Evolutionary conservation across 2,888 invertebrate genomes (phyloP), one percentile per base, ranked within the genome.

Genomic region (Drosophila maculinotata): DNA sequence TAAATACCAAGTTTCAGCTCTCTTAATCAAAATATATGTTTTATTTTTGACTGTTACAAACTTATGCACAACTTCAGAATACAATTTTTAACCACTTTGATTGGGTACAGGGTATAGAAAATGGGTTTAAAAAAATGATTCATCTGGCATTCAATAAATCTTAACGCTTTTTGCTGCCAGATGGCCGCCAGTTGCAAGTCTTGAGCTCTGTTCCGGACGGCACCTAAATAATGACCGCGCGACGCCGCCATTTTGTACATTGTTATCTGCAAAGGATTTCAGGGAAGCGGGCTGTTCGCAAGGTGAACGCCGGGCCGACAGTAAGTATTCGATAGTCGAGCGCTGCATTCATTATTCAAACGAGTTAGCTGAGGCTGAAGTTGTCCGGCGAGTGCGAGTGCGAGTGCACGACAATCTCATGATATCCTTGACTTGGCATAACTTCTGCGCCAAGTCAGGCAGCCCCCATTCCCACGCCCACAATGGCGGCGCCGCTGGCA

Each of bases 391-490:
- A 36, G 17, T 36, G 35, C 15, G 5, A 36, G 10, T 36, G 17
- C 28, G 38, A 41, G 20, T 56, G 58, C 48, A 65, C 60, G 74
- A 71, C 84, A 80, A 68, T 82, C 70, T 64, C 59, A 54, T 85
- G 86, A 87, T 85, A 87, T 85, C 60, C 80, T 80, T 80, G 87
- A 87, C 80, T 81, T 84, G 82, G 79, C 76, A 72, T 85, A 85
- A 81, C 87, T 81, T 87, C 38, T 54, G 64, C 51, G 38, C 63
- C 68, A 79, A 54, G 58, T 45, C 57, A 52, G 42, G 38, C 30
- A 20, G 4, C 28, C 35, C 44, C 44, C 41, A 23, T 26, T 44
- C 20, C 39, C 3, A 9, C 26, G 15, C 7, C 48, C 44, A 20
- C 2, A 20, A 4, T 4, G 26, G 10, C 52, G 48, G 45, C 35